Base-by-base conservation (phyloP, 2,888 invertebrate species). In the Oscheius onirici region DNA sequence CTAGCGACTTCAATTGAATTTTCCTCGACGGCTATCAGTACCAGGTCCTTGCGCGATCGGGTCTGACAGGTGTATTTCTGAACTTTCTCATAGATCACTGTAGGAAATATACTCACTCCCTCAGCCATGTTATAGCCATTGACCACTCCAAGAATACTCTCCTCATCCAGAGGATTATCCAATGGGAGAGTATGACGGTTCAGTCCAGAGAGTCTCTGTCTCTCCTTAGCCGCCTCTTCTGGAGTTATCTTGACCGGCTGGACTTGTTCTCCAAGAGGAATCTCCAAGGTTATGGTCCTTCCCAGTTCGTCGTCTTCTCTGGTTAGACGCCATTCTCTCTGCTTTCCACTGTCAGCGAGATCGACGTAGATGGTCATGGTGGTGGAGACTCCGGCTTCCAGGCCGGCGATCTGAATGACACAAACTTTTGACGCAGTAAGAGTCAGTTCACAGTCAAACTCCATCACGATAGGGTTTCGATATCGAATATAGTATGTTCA, bases 191-290 rank as follows among this genome's bases (percentile, higher is more conserved):
- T 52, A 67, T 79, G 74, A 20, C 73, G 71, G 70, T 81, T 81
- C 55, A 81, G 72, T 5, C 81, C 81, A 13, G 74, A 75, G 10
- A 81, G 55, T 46, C 78, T 66, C 10, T 40, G 55, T 40, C 71
- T 57, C 43, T 81, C 79, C 40, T 73, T 75, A 6, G 71, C 57
- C 22, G 75, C 49, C 57, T 78, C 78, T 28, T 75, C 76, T 8
- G 61, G 20, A n/a, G 71, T 69, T 6, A 81, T 65, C 10, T 73
- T 66, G 28, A 81, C 74, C 44, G 77, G 74, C 65, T 81, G 79
- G 40, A 81, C 74, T 76, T 81, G 81, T 61, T 81, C 81, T 3
- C 79, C 79, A 15, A 79, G 72, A 20, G 81, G 79, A 17, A 81
- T 70, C 78, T 79, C 77, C 26, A 79, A 57, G 22, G 71, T 40